Base-by-base conservation (phyloP, 2,888 invertebrate genomes). In the Euspilapteryx auroguttella region DNA sequence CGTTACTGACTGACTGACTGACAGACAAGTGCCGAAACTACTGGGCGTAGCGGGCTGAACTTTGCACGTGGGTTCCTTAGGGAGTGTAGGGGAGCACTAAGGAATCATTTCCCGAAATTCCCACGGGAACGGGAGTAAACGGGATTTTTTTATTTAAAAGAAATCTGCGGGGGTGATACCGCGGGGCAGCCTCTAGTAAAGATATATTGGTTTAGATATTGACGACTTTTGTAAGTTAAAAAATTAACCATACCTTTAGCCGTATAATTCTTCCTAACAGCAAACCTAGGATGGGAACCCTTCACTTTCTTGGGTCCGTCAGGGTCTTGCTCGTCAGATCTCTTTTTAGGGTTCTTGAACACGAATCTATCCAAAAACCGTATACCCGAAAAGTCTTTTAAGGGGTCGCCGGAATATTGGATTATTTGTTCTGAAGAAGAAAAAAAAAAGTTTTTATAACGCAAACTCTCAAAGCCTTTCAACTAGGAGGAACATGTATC, bases 281-380 rank as follows among this genome's bases (percentile, higher is more conserved):
- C 83, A 29, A 87, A 79, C 36, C 78, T 79, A 0, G 84, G 83
- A 51, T 85, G 82, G 0, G 80, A 80, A 0, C 81, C 83, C 30
- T 66, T 79, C 0, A 68, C 64, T 32, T 55, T 77, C 40, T 66
- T 78, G 21, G 61, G 59, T n/a, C 69, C 78, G 0, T 68, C 66
- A 1, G 69, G 44, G 0, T 49, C 48, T 0, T 41, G 34, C 21
- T 22, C 4, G 0, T 57, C 49, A 0, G 37, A 43, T 0, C 79
- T 49, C 37, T 82, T 85, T 55, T 90, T 91, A 0, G 91, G 91
- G 73, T 99, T 99, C 53, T 94, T 92, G 57, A 93, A 97, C 7
- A 93, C 93, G 58, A 97, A 98, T 24, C 97, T 80, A 48, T 99
- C 97, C 25, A 99, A 73, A 59, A 99, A 99, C 27, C 92, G 79